Conservation (phyloP, 2,888 invertebrate genomes). For the Drosophila kambysellisi region DNA sequence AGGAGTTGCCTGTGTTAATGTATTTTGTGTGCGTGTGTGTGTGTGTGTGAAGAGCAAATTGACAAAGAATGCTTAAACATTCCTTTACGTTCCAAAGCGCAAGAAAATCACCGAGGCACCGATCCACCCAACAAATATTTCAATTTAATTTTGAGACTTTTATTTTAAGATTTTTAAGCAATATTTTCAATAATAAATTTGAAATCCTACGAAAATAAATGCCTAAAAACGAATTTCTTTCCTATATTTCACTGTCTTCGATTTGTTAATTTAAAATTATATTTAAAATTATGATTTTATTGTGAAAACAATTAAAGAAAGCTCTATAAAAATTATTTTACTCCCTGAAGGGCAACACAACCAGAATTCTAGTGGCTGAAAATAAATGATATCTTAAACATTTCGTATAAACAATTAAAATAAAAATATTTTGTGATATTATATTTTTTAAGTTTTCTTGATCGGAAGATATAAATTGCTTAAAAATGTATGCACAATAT, state of each 20-base stretch:
- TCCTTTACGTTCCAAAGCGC: constrained; percentile 52
- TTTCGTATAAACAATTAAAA: not conserved
- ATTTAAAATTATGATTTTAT: not conserved
- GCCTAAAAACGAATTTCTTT: not conserved
- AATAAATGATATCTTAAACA: not conserved
- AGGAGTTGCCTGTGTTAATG: constrained; percentile 45
- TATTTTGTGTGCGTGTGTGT: constrained; percentile 25
- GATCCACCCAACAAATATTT: constrained; percentile 29
- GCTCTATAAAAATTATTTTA: not conserved
- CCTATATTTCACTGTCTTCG: not conserved
- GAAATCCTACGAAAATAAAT: no score
- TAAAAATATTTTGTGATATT: not conserved
- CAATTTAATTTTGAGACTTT: not conserved
- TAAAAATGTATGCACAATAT: not conserved
- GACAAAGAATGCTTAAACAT: constrained; percentile 54
- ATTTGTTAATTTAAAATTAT: not conserved
- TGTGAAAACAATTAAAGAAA: not conserved
- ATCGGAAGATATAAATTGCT: not conserved
- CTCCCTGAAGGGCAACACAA: not conserved
- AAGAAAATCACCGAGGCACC: constrained; percentile 32
- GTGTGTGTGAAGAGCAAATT: constrained; percentile 45
- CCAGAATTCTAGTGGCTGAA: not conserved
- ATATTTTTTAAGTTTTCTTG: not conserved
- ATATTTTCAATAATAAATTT: not conserved
- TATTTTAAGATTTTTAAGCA: not conserved